Conservation (phyloP, 2,113 vertebrate genomes). For the Cariama cristata region DNA sequence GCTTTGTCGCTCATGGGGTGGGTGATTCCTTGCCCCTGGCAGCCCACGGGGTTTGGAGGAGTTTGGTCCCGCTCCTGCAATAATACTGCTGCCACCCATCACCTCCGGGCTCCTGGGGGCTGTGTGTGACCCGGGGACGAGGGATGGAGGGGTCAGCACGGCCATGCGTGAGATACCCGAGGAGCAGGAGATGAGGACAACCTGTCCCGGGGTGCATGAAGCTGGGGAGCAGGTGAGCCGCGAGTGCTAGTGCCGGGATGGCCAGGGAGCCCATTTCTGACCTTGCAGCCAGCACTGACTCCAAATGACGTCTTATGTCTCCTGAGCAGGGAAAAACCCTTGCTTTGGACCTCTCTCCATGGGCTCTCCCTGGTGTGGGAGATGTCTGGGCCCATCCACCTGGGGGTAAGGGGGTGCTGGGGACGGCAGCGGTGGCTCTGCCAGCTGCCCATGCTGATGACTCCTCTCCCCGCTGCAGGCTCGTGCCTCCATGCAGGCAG, state of each 20-base stretch:
- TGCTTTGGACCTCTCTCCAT: neutral
- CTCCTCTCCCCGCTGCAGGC: conserved; percentile 71
- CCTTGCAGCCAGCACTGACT: neutral
- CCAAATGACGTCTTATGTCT: neutral
- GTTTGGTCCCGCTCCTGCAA: neutral
- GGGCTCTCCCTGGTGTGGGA: neutral
- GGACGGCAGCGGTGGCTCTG: rapidly evolving
- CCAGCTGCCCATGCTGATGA: neutral
- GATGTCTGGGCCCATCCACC: neutral
- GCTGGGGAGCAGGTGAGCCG: neutral
- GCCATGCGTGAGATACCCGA: neutral
- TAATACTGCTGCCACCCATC: neutral
- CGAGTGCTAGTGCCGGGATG: neutral
- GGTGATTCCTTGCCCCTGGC: rapidly evolving
- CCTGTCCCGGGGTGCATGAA: neutral
- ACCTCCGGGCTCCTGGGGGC: neutral
- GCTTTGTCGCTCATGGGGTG: rapidly evolving
- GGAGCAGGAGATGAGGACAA: neutral
- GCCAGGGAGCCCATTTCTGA: neutral
- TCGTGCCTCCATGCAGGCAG: conserved; percentile 92
- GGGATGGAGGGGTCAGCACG: neutral
- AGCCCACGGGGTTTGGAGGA: neutral
- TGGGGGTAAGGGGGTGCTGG: rapidly evolving
- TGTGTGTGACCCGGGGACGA: neutral
- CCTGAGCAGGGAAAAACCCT: neutral